Evolutionary conservation across 2,797 vertebrate genomes (phyloP).

Genomic region (Neosalanx taihuensis): DNA sequence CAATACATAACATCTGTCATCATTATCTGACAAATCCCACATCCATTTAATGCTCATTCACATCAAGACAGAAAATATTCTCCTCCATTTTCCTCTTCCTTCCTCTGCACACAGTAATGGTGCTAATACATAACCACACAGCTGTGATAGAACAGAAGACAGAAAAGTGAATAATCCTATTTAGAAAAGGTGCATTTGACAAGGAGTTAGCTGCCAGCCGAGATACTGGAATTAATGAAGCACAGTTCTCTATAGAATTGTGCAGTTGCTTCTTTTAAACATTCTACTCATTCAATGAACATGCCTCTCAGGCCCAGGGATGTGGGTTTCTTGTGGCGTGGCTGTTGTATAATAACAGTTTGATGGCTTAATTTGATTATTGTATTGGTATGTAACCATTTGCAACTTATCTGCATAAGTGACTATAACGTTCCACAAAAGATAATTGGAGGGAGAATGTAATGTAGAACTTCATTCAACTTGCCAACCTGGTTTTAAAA

Average conservation of each 20-base stretch:
- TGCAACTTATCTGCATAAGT: no score
- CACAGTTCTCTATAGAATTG: neutral
- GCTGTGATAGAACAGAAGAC: conserved; percentile 63
- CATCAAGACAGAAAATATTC: conserved; percentile 48
- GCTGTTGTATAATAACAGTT: no score
- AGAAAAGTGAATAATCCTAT: conserved; percentile 65
- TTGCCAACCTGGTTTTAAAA: conserved; percentile 11
- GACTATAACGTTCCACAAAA: no score
- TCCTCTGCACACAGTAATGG: conserved; percentile 57
- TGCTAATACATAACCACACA: conserved; percentile 60
- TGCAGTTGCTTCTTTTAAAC: neutral
- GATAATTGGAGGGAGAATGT: no score
- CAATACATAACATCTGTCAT: neutral
- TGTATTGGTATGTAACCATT: no score
- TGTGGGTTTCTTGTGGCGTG: conserved; percentile 1
- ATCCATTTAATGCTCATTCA: conserved; percentile 43
- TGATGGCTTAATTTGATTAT: no score
- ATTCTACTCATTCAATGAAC: neutral
- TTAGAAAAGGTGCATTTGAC: conserved; percentile 57
- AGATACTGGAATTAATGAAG: neutral
- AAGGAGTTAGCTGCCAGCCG: conserved; percentile 55
- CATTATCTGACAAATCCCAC: conserved; percentile 37
- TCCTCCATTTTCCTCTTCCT: conserved; percentile 56
- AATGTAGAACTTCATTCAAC: no score
- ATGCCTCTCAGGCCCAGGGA: neutral